Evolutionary conservation across 2,113 vertebrate genomes (phyloP), one percentile per base, ranked within the genome.

Genomic region (Oreamnos americanus): DNA sequence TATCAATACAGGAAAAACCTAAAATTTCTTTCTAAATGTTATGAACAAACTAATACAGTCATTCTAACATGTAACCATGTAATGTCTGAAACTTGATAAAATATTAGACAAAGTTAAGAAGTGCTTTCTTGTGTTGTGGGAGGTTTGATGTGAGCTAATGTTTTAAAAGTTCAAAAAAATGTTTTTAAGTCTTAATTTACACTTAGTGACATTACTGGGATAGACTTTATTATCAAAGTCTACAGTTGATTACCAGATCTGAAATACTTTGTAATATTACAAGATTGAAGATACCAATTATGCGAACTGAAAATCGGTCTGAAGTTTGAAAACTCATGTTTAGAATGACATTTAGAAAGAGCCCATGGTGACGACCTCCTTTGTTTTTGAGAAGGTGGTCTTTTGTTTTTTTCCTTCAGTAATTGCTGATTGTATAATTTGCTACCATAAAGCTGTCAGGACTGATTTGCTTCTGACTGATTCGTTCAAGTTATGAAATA

Each of bases 401-500:
- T 90, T 14, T 92, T 97, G n/a, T 39, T 93, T 95, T 95, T 97
- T 71, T 6, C 3, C 19, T 39, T 79, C 28, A 17, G 19, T 67
- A 89, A 12, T 78, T 90, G 13, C 51, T 26, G n/a, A 83, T 6
- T 94, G 25, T 4, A 17, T 92, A 49, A 79, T 92, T 97, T 94
- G n/a, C 51, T 96, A 25, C 49, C 55, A 3, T 87, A 83, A 90
- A 93, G 93, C n/a, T 60, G 88, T 62, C 60, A 36, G 58, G 71
- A 57, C 93, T 96, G 49, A 96, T 82, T 93, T 95, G 47, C 82
- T 97, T 71, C 67, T 71, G 79, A 62, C 92, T 95, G 49, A 96
- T 82, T 93, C 94, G 43, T 82, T 97, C 67, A 71, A 71, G 67
- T 71, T 39, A 39, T 39, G 19, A 71, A 64, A 88, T 36, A 93